phyloP scores from a whole-genome alignment of 2,888 invertebrate species.

The Holacanthella duospinosa region DNA sequence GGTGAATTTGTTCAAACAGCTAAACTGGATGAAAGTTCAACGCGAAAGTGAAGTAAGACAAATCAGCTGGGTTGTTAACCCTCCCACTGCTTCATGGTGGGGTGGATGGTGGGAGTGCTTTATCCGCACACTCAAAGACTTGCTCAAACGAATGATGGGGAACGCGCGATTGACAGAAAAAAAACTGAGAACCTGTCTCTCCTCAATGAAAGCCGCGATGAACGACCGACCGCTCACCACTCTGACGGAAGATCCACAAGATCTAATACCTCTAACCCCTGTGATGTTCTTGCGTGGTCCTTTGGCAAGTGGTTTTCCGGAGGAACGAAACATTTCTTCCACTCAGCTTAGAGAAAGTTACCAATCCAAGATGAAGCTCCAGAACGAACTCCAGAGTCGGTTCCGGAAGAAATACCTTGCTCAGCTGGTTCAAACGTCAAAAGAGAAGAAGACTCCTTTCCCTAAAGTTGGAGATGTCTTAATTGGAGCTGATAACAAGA shows the following conservation, averaged over 20 bases:
- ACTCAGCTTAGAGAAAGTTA: background rate
- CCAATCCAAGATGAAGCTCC: background rate
- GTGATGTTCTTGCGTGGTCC: background rate
- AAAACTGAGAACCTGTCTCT: background rate
- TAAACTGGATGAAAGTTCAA: background rate
- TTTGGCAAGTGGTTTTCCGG: background rate
- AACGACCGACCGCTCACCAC: background rate
- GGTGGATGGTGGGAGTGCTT: background rate
- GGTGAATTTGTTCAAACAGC: background rate
- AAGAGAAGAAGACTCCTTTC: background rate
- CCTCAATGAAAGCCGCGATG: background rate
- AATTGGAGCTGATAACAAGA: constrained; percentile 8
- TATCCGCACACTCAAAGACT: background rate
- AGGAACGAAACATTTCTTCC: background rate
- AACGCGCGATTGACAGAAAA: background rate
- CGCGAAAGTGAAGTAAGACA: background rate
- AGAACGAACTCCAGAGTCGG: background rate
- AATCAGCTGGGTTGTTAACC: background rate
- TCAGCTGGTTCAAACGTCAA: background rate
- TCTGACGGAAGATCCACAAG: background rate
- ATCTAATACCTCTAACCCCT: background rate
- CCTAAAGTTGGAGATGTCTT: constrained; percentile 8
- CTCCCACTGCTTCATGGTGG: background rate
- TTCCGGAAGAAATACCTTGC: constrained; percentile 10
- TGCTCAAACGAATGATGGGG: background rate